Base-by-base conservation (phyloP, 2,113 vertebrate genomes). In the Xiphophorus couchianus region DNA sequence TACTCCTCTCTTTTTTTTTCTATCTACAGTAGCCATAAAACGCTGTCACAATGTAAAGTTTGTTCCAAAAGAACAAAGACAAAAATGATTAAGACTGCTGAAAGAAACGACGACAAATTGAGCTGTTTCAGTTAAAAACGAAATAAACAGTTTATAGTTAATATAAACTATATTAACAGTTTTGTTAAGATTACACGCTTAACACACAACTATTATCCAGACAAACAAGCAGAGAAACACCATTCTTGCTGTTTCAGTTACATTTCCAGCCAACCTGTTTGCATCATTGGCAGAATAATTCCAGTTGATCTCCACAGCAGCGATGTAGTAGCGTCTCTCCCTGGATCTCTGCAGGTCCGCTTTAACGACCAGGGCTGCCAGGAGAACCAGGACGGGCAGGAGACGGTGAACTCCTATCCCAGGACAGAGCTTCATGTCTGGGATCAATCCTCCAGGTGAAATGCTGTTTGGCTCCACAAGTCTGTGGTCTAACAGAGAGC, bases 241-340 rank as follows among this genome's bases (percentile, higher is more conserved):
- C 13, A 42, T 67, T 51, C 1, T 51, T 63, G 4, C 65, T 2
- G 65, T 73, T 73, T 22, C 14, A 37, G 17, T 39, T 29, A 13
- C 44, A 31, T 19, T 54, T 51, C 9, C 13, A 0, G 73, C 82
- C 3, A 73, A 91, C 89, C 89, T 31, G 37, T 80, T 12, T 30
- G 75, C 8, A 9, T 74, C 80, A 66, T 91, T 86, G 66, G 69
- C 87, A 67, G 72, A 82, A 84, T 95, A 95, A 72, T 90, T 86
- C 95, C 95, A 95, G 76, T 94, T 70, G 29, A 93, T 91, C 71
- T 93, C 90, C 15, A 93, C 93, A 58, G 94, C 95, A 66, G 95
- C 95, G 9, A 95, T 91, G 61, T 94, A 94, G 64, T 93, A 94
- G 29, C 84, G 93, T 86, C 94, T 92, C 82, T 94, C 90, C 31